A percentile compares a stretch with the other conserved stretches of the same genome.
Conservation (phyloP, 2,888 invertebrate species). For the Sisyra terminalis region DNA sequence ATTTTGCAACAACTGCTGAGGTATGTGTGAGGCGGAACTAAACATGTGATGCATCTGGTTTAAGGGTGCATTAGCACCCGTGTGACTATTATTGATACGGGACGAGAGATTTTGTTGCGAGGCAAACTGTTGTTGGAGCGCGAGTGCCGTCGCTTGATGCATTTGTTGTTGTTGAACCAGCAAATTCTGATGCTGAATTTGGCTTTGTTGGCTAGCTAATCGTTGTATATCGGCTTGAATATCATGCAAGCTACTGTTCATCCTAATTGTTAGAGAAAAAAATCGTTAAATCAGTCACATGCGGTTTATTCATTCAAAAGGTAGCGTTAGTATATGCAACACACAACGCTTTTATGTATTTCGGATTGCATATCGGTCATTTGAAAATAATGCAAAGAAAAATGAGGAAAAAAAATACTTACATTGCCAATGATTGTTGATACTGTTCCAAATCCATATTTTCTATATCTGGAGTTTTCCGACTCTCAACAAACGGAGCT, state of each 20-base stretch:
- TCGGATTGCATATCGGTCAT: too few relatives aligned
- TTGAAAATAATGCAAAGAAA: too few relatives aligned
- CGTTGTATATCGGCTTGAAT: conserved; percentile 88
- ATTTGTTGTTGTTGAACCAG: conserved; percentile 35
- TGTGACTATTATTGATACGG: conserved; percentile 13
- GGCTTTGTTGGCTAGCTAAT: conserved; percentile 66
- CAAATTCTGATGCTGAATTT: conserved; percentile 46
- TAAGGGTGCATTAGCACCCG: conserved; percentile 14
- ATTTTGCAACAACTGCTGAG: conserved; percentile 33
- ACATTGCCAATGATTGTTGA: conserved; percentile 59
- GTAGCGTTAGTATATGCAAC: neutral
- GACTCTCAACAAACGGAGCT: conserved; percentile 38
- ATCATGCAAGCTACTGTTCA: conserved; percentile 87
- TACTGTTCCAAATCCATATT: conserved; percentile 54
- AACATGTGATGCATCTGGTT: conserved; percentile 24
- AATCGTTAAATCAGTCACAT: too few relatives aligned
- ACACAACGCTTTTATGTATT: neutral
- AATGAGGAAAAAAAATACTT: conserved; percentile 23
- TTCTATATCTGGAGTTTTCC: conserved; percentile 60
- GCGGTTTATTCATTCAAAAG: neutral
- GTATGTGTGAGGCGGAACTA: conserved; percentile 25
- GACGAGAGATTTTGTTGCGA: conserved; percentile 15
- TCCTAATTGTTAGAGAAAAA: conserved; percentile 30
- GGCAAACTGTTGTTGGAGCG: conserved; percentile 23
- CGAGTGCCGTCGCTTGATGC: conserved; percentile 13